phyloP scores from a whole-genome alignment of 2,113 vertebrate species.

The Alligator sinensis region DNA sequence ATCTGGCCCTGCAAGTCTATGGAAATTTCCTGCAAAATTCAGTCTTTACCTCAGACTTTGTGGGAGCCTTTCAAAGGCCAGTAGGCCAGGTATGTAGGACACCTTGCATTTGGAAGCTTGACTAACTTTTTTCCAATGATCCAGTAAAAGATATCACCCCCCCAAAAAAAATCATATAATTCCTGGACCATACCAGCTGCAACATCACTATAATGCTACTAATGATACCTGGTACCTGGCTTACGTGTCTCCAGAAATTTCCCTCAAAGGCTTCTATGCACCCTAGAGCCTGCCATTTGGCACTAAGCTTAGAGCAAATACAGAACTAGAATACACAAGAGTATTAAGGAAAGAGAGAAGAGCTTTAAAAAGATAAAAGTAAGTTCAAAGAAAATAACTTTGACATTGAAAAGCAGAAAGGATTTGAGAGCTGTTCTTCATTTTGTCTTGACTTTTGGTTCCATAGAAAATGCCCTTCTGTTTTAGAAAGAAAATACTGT shows the following conservation, averaged over 20 bases:
- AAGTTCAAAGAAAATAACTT: background rate
- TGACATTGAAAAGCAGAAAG: background rate
- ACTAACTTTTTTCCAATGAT: too few relatives aligned
- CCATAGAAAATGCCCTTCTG: background rate
- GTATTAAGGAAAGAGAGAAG: background rate
- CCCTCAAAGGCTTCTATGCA: background rate
- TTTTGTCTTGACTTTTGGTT: background rate
- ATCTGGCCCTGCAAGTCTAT: background rate
- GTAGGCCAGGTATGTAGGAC: background rate
- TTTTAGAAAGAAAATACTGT: background rate
- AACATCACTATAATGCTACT: too few relatives aligned
- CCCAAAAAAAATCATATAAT: too few relatives aligned
- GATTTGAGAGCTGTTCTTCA: background rate
- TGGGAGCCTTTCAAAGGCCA: background rate
- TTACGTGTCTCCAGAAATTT: background rate
- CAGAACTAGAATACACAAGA: background rate
- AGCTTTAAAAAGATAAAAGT: background rate
- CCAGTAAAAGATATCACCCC: too few relatives aligned
- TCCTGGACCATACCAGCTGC: too few relatives aligned
- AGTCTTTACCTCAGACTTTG: background rate
- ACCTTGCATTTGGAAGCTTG: background rate
- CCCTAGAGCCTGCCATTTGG: background rate
- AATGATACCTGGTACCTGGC: background rate
- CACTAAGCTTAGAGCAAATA: background rate
- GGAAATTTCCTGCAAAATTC: accelerated